These are phyloP conservation scores for Telenomus remus DNA, from an alignment of 1,140 invertebrate genomes.

Conservation along the genomic window DNA sequence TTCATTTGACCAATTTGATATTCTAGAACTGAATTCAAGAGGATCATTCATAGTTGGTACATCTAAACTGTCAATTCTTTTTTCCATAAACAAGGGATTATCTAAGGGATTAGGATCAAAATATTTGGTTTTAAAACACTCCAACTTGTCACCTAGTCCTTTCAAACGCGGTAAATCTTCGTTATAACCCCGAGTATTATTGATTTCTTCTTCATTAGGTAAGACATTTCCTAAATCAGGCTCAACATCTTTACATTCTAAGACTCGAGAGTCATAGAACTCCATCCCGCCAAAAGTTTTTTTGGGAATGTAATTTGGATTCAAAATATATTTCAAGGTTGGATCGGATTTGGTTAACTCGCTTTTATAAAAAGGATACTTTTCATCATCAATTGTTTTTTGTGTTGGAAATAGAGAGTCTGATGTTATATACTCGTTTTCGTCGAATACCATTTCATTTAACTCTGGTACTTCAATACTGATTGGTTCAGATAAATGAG, in stretches of 20 bases:
- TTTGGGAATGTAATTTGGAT: slow-evolving; percentile 71
- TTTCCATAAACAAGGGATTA: slow-evolving; percentile 83
- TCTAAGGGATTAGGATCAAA: slow-evolving; percentile 84
- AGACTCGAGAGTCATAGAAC: slow-evolving; percentile 76
- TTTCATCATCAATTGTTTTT: slow-evolving; percentile 62
- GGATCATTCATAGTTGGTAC: slow-evolving; percentile 62
- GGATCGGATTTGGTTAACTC: slow-evolving; percentile 61
- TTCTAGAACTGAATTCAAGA: slow-evolving; percentile 58
- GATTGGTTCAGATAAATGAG: slow-evolving; percentile 24
- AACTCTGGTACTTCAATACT: slow-evolving; percentile 66
- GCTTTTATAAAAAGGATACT: slow-evolving; percentile 74
- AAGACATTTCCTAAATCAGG: slow-evolving; percentile 65
- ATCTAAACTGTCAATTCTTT: slow-evolving; percentile 59
- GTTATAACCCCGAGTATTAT: slow-evolving; percentile 61
- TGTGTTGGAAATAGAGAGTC: slow-evolving; percentile 25
- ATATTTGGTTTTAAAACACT: slow-evolving; percentile 84
- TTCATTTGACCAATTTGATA: slow-evolving; percentile 57
- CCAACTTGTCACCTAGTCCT: slow-evolving; percentile 82
- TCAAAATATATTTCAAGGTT: slow-evolving; percentile 71
- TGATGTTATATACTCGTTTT: slow-evolving; percentile 40
- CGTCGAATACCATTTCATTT: slow-evolving; percentile 55
- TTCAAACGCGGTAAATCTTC: slow-evolving; percentile 69
- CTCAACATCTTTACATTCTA: slow-evolving; percentile 71
- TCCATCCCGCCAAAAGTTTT: slow-evolving; percentile 76
- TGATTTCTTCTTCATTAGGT: slow-evolving; percentile 66